Evolutionary conservation across 2,797 vertebrate genomes (phyloP).

Genomic region (Balearica regulorum): DNA sequence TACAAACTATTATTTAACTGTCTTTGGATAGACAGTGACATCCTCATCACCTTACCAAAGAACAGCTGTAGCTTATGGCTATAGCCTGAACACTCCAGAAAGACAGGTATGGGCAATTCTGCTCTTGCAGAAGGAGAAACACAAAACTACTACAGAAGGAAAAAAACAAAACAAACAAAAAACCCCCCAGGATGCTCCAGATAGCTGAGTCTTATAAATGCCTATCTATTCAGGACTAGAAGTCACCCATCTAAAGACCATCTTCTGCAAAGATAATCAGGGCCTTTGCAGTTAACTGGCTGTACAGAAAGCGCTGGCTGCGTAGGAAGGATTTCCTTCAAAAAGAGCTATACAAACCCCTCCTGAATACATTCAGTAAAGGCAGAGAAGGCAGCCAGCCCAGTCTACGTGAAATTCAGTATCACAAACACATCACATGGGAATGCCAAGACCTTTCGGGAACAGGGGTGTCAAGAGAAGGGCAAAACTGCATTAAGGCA

Average conservation of each 20-base stretch:
- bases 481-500: neutral
- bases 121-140: neutral
- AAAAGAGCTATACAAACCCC: neutral
- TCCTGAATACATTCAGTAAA: neutral
- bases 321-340: neutral
- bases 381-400: neutral
- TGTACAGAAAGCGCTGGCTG: neutral
- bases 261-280: neutral
- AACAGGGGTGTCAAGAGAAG: neutral
- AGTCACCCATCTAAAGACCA: neutral
- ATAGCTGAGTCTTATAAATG: neutral
- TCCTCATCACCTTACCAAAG: neutral
- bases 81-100: neutral
- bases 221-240: neutral
- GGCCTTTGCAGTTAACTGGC: neutral
- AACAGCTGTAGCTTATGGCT: neutral
- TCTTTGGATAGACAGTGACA: neutral
- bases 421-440: neutral
- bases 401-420: neutral
- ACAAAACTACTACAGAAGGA: neutral
- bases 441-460: neutral
- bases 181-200: neutral
- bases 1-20: neutral
- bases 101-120: neutral
- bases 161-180: neutral